Percentiles rank a stretch among this genome's conserved stretches.
Evolutionary conservation across 1,140 invertebrate genomes (phyloP).

Genomic region (Ooceraea biroi): DNA sequence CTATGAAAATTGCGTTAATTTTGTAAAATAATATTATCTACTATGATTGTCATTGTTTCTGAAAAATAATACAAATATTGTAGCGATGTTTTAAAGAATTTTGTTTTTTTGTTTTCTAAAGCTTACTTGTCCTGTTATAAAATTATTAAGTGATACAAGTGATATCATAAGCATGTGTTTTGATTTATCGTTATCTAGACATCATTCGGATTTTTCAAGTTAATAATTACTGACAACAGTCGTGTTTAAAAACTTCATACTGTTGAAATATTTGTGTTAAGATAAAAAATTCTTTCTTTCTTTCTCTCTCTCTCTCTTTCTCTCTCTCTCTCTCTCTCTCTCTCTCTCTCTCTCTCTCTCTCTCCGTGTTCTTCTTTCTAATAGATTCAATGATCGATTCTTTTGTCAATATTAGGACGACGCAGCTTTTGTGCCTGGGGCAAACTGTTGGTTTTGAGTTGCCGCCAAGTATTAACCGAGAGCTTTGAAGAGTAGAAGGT

Average conservation of each 20-base stretch:
- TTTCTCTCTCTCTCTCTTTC: neutral
- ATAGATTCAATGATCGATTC: neutral
- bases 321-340: neutral
- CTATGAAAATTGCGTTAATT: neutral
- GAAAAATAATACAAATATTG: neutral
- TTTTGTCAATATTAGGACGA: constrained; percentile 29
- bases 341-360: no score
- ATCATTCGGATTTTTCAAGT: no score
- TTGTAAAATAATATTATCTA: constrained; percentile 2
- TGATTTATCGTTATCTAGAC: no score
- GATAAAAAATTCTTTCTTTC: no score
- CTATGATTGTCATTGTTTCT: neutral
- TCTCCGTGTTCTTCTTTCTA: neutral
- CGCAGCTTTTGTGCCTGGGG: neutral
- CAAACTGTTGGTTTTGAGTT: constrained; percentile 1
- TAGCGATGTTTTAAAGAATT: neutral
- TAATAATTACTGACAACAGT: no score
- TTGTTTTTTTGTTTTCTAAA: no score
- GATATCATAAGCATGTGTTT: no score
- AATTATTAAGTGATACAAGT: no score
- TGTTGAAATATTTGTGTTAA: no score
- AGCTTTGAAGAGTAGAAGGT: constrained; percentile 25
- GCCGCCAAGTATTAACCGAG: neutral
- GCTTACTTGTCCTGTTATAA: no score
- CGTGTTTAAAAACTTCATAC: no score